phyloP scores from a whole-genome alignment of 2,888 invertebrate genomes.

The Polymixis flavicincta region DNA sequence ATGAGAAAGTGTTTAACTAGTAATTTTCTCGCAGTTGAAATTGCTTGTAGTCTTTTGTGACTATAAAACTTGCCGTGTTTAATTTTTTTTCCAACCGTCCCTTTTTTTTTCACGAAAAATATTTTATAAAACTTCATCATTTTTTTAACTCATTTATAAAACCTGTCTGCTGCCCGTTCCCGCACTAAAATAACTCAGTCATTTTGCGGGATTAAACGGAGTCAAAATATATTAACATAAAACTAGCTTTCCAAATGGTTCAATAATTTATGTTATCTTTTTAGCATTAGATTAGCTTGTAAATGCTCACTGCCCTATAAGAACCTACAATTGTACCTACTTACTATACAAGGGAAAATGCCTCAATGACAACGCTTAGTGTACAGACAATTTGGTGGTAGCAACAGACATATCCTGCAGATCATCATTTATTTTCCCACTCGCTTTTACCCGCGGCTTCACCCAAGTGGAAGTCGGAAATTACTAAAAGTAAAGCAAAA shows the following conservation, averaged over 20 bases:
- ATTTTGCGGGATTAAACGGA: background rate
- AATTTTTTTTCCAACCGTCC: background rate
- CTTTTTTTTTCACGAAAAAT: background rate
- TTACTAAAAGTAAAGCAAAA: background rate
- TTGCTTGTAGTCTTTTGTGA: too few relatives aligned
- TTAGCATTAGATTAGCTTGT: background rate
- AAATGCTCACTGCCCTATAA: background rate
- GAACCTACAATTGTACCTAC: too few relatives aligned
- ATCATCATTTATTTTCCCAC: background rate
- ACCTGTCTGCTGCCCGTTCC: background rate
- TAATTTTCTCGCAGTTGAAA: too few relatives aligned
- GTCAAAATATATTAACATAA: background rate
- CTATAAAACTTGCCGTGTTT: background rate
- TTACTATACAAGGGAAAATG: background rate
- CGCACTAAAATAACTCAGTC: background rate
- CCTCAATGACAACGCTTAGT: background rate
- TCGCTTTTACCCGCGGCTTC: background rate
- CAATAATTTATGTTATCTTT: background rate
- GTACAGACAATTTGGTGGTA: background rate
- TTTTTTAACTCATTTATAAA: background rate
- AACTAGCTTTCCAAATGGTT: slow-evolving; percentile 3
- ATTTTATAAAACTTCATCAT: background rate
- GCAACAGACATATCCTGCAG: background rate
- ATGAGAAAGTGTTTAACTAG: background rate
- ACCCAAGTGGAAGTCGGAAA: background rate